These are phyloP conservation scores for Tipula lateralis DNA, from an alignment of 2,888 invertebrate species.

Conservation along the genomic window DNA sequence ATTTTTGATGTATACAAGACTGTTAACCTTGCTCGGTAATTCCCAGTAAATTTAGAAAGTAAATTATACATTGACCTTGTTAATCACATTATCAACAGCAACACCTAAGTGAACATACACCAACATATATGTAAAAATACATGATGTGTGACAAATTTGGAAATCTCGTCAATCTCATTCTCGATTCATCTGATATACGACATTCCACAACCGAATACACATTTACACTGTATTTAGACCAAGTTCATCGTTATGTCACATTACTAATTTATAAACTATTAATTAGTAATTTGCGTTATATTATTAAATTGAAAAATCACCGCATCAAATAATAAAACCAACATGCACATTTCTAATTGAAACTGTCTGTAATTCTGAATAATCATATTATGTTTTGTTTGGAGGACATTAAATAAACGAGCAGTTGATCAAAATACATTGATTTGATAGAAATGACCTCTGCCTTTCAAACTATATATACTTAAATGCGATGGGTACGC, in stretches of 20 bases:
- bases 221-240: not conserved
- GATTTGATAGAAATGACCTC: not conserved
- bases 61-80: no score
- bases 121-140: not conserved
- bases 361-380: not conserved
- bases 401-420: not conserved
- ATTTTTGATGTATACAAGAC: no score
- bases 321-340: not conserved
- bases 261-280: not conserved
- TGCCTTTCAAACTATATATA: no score
- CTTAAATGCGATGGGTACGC: not conserved
- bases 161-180: not conserved
- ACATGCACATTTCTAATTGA: not conserved
- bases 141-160: not conserved
- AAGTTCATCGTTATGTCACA: not conserved
- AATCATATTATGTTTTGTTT: not conserved
- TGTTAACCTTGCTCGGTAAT: no score
- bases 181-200: not conserved
- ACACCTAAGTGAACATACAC: not conserved
- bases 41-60: no score
- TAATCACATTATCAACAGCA: no score
- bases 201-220: not conserved
- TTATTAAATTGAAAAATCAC: constrained; percentile 5
- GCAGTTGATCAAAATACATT: not conserved
- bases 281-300: not conserved